Evolutionary conservation across 2,113 vertebrate species (phyloP), one percentile per base, ranked within the genome.

Genomic region (Coturnix japonica): DNA sequence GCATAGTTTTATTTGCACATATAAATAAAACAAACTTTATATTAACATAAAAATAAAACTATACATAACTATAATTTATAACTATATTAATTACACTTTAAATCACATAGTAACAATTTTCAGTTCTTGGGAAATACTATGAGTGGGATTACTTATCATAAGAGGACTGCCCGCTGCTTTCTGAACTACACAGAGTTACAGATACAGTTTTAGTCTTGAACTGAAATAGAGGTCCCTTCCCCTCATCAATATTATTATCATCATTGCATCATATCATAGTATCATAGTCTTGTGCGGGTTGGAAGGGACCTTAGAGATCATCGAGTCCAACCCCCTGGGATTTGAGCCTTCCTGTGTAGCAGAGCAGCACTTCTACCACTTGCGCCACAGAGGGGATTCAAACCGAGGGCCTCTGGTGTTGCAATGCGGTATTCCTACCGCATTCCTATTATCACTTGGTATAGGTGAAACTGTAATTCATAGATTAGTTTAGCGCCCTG

Each of bases 91-190:
- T 56, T 56, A 56, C 30, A 31, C 18, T 56, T 56, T 56, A 19
- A 56, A 31, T 56, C 31, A 31, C 11, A 56, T 9, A 18, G 28
- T 18, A 11, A 18, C 10, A 19, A 31, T 51, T 87, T 67, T 4
- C 21, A 83, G n/a, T 20, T 63, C 16, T 39, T 72, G n/a, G 1
- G 39, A 82, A 59, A 65, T 63, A 14, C 67, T 84, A 46, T 67
- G 6, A 41, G 46, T 20, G 23, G 10, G 7, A 41, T 71, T 56
- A 41, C 0, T 1, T 31, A 20, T 7, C 16, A 46, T 2, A 31
- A 60, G 21, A 31, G 85, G 64, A 17, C 2, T 39, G 6, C 20
- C 23, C 74, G n/a, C 20, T 73, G 41, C 0, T 72, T 56, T 51
- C 60, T 63, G 16, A 22, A 33, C 3, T 15, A 57, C 23, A 26